Evolutionary conservation across 2,888 invertebrate species (phyloP).

Genomic region (Cantharis rustica): DNA sequence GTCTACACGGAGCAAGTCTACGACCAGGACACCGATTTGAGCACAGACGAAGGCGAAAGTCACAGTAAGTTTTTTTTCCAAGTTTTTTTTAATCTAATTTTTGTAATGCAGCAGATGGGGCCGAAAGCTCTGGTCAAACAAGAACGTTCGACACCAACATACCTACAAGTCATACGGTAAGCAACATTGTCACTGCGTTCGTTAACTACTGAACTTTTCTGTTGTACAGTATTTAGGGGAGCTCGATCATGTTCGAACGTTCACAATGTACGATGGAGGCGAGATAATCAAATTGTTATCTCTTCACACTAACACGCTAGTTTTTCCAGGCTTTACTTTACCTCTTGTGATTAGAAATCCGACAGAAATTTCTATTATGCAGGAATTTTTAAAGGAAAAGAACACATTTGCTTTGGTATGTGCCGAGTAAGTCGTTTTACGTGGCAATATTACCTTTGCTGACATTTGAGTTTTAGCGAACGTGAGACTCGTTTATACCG

Average conservation of each 20-base stretch:
- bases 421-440: conserved; percentile 50
- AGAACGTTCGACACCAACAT: conserved; percentile 52
- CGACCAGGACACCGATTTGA: not conserved
- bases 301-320: conserved; percentile 58
- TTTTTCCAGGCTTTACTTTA: conserved; percentile 81
- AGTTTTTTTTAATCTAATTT: not conserved
- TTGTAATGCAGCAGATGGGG: not conserved
- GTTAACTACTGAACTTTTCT: conserved; percentile 18
- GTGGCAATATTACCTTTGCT: not conserved
- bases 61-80: not conserved
- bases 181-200: not conserved
- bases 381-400: conserved; percentile 62
- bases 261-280: conserved; percentile 53
- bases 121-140: not conserved
- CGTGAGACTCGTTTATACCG: conserved; percentile 40
- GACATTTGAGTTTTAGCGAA: conserved; percentile 25
- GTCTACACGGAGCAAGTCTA: not conserved
- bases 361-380: conserved; percentile 63
- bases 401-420: conserved; percentile 70
- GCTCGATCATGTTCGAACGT: conserved; percentile 51
- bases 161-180: conserved; percentile 52
- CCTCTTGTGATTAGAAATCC: conserved; percentile 66
- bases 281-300: conserved; percentile 48
- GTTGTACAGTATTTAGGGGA: conserved; percentile 51
- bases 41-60: not conserved